These are phyloP conservation scores for Acrocephalus kingi DNA, from an alignment of 2,113 vertebrate species.

Conservation along the genomic window DNA sequence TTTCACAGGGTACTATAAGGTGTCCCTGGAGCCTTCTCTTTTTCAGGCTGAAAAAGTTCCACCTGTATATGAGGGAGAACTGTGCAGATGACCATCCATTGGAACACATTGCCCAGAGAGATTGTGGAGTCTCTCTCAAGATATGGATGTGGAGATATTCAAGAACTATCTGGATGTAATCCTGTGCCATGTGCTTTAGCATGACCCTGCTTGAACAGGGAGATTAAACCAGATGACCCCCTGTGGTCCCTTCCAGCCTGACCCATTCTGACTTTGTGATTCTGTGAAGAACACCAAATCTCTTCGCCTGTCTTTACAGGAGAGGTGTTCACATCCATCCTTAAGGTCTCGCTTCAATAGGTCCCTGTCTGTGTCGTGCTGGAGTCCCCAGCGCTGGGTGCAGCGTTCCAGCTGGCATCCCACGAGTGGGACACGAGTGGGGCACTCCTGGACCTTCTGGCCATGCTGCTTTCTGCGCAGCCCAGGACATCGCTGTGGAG, in stretches of 20 bases:
- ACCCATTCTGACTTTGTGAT: neutral
- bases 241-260: neutral
- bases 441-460: too few relatives aligned
- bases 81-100: rapidly evolving
- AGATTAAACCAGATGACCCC: neutral
- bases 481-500: rapidly evolving
- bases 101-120: neutral
- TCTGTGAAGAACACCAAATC: neutral
- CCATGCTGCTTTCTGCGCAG: neutral
- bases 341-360: neutral
- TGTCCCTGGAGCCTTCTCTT: neutral
- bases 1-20: neutral
- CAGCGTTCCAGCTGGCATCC: neutral
- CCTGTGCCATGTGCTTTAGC: neutral
- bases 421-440: too few relatives aligned
- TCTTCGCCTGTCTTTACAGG: neutral
- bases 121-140: neutral
- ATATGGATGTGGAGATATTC: neutral
- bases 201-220: neutral
- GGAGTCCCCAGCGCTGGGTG: rapidly evolving
- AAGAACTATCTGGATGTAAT: neutral
- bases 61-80: neutral
- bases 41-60: neutral
- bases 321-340: neutral
- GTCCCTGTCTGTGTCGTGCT: neutral